These are phyloP conservation scores for Phyllotreta cruciferae DNA, from an alignment of 2,888 invertebrate genomes.

Conservation along the genomic window DNA sequence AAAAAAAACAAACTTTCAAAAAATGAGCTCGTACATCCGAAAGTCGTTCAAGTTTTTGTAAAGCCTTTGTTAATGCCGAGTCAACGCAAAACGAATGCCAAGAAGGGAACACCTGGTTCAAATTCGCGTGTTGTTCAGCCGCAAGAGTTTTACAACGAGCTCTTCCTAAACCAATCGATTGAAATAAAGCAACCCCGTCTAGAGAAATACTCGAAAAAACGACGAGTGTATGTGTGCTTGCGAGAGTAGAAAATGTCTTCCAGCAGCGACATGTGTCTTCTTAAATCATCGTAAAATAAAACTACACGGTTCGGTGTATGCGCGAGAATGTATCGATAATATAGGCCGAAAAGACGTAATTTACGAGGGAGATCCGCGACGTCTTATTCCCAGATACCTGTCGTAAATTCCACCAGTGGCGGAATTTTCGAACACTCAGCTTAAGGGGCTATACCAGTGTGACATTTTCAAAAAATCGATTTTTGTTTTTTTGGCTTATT, in stretches of 20 bases:
- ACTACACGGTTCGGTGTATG: conserved; percentile 15
- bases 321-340: conserved; percentile 26
- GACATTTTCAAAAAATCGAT: too few species aligned
- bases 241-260: conserved; percentile 11
- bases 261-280: conserved; percentile 20
- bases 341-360: conserved; percentile 21
- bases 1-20: conserved; percentile 28
- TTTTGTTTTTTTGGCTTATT: too few species aligned
- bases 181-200: too few species aligned
- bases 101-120: too few species aligned
- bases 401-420: conserved; percentile 17
- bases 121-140: too few species aligned
- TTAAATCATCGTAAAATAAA: conserved; percentile 28
- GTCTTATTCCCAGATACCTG: conserved; percentile 20
- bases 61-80: too few species aligned
- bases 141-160: too few species aligned
- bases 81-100: too few species aligned
- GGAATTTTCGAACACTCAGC: not conserved
- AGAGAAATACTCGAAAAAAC: too few species aligned
- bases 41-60: not conserved
- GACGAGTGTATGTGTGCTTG: not conserved
- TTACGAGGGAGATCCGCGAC: conserved; percentile 22
- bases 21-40: not conserved
- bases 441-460: too few species aligned
- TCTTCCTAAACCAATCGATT: too few species aligned